Conservation (phyloP, 2,113 vertebrate species). For the Rhynchomys soricoides region DNA sequence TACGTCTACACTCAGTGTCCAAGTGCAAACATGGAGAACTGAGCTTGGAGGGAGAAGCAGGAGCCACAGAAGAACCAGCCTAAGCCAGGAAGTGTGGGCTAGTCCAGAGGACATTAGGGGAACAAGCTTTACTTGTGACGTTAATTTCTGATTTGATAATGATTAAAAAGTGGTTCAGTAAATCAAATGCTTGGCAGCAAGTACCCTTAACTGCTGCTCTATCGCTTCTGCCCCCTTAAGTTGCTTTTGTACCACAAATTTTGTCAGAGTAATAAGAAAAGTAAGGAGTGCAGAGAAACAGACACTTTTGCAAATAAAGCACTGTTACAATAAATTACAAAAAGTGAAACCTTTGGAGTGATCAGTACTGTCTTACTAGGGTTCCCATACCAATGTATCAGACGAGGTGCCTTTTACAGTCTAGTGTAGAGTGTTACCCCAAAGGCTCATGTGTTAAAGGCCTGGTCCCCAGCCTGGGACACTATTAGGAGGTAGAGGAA, state of each 20-base stretch:
- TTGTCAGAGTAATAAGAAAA: not conserved
- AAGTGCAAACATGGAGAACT: accelerated
- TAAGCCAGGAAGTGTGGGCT: not conserved
- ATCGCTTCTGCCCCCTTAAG: not conserved
- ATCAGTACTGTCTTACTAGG: not conserved
- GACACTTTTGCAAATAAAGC: not conserved
- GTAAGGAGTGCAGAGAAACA: not conserved
- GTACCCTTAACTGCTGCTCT: not conserved
- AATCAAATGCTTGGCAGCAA: not conserved
- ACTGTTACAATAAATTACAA: not conserved
- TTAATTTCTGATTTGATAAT: not conserved
- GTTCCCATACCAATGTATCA: not conserved
- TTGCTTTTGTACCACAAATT: not conserved
- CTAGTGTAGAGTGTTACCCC: not conserved
- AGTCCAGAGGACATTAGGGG: not conserved
- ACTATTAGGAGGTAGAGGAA: too few species aligned
- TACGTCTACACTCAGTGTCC: not conserved
- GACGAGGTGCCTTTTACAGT: not conserved
- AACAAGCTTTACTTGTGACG: not conserved
- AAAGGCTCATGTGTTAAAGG: not conserved
- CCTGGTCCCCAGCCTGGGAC: not conserved
- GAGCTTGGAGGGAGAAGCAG: not conserved
- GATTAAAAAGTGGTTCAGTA: not conserved
- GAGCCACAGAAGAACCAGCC: not conserved
- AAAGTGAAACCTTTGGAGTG: not conserved